phyloP scores from a whole-genome alignment of 2,113 vertebrate species.

The Genyomyrus donnyi region DNA sequence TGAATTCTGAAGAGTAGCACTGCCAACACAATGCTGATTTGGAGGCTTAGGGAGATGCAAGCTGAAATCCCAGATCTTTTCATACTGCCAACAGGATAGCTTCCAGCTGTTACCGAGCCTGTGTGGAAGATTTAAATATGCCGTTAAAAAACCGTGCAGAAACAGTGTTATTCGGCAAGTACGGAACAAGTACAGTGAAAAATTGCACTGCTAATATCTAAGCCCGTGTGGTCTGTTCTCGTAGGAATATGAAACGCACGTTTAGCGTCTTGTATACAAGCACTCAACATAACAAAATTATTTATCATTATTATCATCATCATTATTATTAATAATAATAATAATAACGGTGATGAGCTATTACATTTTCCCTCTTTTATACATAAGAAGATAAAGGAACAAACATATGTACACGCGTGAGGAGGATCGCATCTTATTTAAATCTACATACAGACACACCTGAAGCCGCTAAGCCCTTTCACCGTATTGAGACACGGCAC shows the following conservation, averaged over 20 bases:
- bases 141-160: not conserved
- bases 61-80: slow-evolving; percentile 30
- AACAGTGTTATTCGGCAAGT: not conserved
- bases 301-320: not conserved
- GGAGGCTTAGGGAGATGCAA: slow-evolving; percentile 37
- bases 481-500: not conserved
- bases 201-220: not conserved
- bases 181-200: not conserved
- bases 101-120: slow-evolving; percentile 44
- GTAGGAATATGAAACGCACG: not conserved
- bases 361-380: not conserved
- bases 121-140: slow-evolving; percentile 39
- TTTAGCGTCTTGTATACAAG: not conserved
- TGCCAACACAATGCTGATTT: slow-evolving; percentile 52
- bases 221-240: not conserved
- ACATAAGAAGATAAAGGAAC: not conserved
- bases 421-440: not conserved
- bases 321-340: not conserved
- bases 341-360: not conserved
- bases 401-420: not conserved
- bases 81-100: slow-evolving; percentile 56
- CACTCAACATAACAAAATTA: not conserved
- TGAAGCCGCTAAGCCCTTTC: not conserved
- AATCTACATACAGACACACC: not conserved
- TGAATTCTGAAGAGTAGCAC: slow-evolving; percentile 52